Evolutionary conservation across 2,113 vertebrate genomes (phyloP), one percentile per base, ranked within the genome.

Genomic region (Catharus minimus): DNA sequence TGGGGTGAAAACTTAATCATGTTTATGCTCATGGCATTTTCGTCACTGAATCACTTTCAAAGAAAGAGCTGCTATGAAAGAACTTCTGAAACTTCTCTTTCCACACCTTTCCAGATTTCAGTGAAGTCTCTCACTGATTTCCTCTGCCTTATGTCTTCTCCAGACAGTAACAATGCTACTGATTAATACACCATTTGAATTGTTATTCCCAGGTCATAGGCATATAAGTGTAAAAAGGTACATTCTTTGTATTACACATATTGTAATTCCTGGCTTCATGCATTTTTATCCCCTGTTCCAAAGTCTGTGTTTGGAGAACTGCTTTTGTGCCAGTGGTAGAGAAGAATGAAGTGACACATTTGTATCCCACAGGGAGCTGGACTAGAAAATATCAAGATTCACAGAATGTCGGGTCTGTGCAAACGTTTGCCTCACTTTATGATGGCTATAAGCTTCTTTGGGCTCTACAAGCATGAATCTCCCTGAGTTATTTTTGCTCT

Each of bases 291-390:
- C 3, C 83, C 46, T 81, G 13, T 86, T 86, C 32, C 30, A 67
- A 85, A 82, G 56, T 32, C 44, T 80, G 7, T 72, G 18, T 44
- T 76, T 89, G 46, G 47, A 91, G 21, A 56, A 50, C 19, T 74
- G 65, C 30, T n/a, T 88, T 73, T 93, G 23, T 91, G 82, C 36
- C 30, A 66, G 26, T 39, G 23, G 47, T 69, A 73, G 20, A 61
- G 28, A 85, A 75, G 43, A 76, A 87, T 66, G 33, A 88, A 93
- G 39, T 90, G 65, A 77, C 52, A 92, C 17, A 88, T 55, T 86
- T 73, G 24, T 79, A 72, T 79, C 19, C 38, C 61, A 43, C 44
- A 33, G 66, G 27, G 41, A 87, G 30, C 39, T 89, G 30, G 26
- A 76, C 60, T 71, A 69, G 56, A 91, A 85, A 65, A 80, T 56